These are phyloP conservation scores for Zosterops borbonicus DNA, from an alignment of 2,113 vertebrate species.

Conservation along the genomic window DNA sequence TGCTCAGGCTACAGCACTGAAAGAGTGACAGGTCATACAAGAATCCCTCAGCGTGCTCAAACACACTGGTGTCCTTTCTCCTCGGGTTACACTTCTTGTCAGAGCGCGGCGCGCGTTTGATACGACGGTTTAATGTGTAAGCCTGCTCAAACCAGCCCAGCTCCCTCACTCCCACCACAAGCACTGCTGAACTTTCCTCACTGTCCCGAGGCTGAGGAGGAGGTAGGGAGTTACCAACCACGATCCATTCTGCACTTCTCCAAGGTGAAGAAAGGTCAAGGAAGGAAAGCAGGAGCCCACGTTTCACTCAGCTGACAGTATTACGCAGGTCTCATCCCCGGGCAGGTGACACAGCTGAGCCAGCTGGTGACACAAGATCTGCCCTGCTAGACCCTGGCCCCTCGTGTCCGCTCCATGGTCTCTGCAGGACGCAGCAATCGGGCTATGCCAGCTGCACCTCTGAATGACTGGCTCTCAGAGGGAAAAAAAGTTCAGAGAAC, in stretches of 20 bases:
- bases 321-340: not conserved
- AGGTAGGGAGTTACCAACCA: not conserved
- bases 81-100: slow-evolving; percentile 64
- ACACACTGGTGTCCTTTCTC: slow-evolving; percentile 64
- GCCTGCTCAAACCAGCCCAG: not conserved
- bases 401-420: not conserved
- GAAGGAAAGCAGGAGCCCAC: not conserved
- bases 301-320: not conserved
- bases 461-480: slow-evolving; percentile 42
- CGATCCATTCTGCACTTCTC: not conserved
- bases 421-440: fast-evolving
- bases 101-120: not conserved
- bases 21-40: slow-evolving; percentile 56
- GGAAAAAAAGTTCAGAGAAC: not conserved
- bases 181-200: slow-evolving; percentile 20
- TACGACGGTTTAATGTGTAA: slow-evolving; percentile 55
- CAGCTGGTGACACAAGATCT: not conserved
- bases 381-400: not conserved
- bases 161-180: not conserved
- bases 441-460: not conserved
- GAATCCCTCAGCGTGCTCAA: slow-evolving; percentile 50
- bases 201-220: not conserved
- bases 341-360: not conserved
- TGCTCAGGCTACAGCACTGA: slow-evolving; percentile 51
- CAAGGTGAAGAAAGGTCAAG: slow-evolving; percentile 59